phyloP scores from a whole-genome alignment of 2,113 vertebrate species.

The Cryptotis parvus region DNA sequence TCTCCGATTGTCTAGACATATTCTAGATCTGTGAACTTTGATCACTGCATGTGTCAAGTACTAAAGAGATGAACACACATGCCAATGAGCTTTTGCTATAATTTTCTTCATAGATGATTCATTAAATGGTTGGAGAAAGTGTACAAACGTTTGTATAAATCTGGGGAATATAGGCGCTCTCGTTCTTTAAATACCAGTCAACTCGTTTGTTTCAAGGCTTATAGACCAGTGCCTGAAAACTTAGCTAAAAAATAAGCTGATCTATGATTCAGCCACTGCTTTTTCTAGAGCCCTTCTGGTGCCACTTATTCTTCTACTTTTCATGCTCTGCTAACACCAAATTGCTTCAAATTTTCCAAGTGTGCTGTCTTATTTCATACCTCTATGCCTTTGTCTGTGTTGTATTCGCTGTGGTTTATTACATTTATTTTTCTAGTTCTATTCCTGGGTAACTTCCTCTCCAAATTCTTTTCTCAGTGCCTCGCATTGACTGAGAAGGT shows the following conservation, averaged over 20 bases:
- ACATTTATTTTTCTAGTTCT: neutral
- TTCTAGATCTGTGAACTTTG: neutral
- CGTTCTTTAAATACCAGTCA: neutral
- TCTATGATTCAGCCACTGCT: neutral
- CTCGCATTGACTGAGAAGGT: neutral
- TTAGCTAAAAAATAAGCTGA: neutral
- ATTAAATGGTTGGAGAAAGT: neutral
- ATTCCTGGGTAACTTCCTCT: neutral
- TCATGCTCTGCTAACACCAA: neutral
- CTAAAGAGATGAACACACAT: neutral
- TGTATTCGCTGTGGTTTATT: neutral
- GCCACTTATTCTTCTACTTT: neutral
- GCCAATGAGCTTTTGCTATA: neutral
- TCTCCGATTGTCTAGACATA: neutral
- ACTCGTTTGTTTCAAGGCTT: neutral
- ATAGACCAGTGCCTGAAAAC: neutral
- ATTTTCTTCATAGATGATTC: neutral
- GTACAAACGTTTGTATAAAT: neutral
- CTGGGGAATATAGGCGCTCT: neutral
- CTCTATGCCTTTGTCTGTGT: neutral
- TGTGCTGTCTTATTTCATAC: neutral
- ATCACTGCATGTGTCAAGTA: neutral
- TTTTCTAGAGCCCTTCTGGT: neutral
- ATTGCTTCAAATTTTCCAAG: neutral
- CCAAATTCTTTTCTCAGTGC: neutral